Conservation (phyloP, 2,888 invertebrate species). For the Prosapia bicincta region DNA sequence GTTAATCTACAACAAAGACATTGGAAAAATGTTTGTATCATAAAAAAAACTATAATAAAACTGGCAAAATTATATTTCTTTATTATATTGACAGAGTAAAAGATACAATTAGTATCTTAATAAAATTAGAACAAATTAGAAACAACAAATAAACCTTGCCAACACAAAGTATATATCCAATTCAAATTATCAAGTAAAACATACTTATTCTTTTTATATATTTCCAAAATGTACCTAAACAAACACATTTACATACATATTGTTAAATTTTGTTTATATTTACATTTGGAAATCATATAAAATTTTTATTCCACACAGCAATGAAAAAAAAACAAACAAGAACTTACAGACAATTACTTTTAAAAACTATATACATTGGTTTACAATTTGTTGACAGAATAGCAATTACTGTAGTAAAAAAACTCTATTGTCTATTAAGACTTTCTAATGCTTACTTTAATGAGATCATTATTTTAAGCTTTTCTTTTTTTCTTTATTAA, state of each 20-base stretch:
- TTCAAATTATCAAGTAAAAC: not conserved
- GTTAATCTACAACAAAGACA: not conserved
- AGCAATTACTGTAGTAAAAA: not conserved
- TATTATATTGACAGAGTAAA: not conserved
- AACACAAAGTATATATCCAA: not conserved
- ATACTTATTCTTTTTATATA: not conserved
- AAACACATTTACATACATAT: not conserved
- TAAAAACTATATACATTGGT: not conserved
- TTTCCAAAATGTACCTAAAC: not conserved
- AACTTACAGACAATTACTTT: not conserved
- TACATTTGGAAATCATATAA: not conserved
- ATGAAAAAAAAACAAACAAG: not conserved
- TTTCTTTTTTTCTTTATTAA: no score
- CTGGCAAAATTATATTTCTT: not conserved
- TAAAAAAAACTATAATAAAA: not conserved
- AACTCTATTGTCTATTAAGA: not conserved
- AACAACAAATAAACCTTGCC: not conserved
- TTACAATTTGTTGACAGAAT: not conserved
- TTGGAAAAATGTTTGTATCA: not conserved
- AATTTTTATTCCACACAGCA: not conserved
- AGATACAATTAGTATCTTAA: not conserved
- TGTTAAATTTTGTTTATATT: not conserved
- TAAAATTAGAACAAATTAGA: not conserved
- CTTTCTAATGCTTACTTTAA: not conserved
- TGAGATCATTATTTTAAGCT: not conserved